phyloP scores from a whole-genome alignment of 2,888 invertebrate genomes.

The Anodontia alba region DNA sequence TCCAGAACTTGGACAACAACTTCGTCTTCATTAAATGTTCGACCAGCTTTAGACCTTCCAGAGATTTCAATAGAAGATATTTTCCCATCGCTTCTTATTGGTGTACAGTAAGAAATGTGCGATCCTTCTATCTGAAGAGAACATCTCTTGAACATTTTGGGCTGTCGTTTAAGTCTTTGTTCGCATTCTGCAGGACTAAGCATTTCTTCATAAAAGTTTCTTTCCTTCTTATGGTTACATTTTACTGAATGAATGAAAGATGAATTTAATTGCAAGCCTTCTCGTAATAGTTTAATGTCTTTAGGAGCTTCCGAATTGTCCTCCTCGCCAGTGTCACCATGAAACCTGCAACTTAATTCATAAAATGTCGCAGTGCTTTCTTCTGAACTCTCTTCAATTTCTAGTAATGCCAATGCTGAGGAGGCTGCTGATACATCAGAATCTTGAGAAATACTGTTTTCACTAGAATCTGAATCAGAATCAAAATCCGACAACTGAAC shows the following conservation, averaged over 20 bases:
- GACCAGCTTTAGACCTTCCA: slow-evolving; percentile 61
- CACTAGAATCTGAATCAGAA: not conserved
- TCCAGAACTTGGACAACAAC: slow-evolving; percentile 61
- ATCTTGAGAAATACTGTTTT: not conserved
- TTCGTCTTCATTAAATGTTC: slow-evolving; percentile 59
- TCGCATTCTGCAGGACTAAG: not conserved
- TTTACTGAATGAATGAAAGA: not conserved
- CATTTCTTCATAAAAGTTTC: not conserved
- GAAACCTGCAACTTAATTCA: not conserved
- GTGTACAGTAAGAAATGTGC: slow-evolving; percentile 58
- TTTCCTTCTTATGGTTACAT: not conserved
- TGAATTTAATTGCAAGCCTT: slow-evolving; percentile 1
- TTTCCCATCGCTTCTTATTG: slow-evolving; percentile 33
- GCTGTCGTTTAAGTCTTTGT: slow-evolving; percentile 19
- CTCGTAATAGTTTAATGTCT: slow-evolving; percentile 1
- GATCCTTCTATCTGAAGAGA: slow-evolving; percentile 54
- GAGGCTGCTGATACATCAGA: not conserved
- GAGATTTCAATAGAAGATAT: slow-evolving; percentile 54
- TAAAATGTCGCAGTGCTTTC: not conserved
- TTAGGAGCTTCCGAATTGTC: not conserved
- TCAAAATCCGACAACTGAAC: not conserved
- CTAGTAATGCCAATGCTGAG: not conserved
- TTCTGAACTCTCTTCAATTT: not conserved
- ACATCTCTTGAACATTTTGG: slow-evolving; percentile 51
- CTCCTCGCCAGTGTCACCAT: not conserved